Conservation (phyloP, 2,113 vertebrate genomes). For the Eupsittula cactorum region DNA sequence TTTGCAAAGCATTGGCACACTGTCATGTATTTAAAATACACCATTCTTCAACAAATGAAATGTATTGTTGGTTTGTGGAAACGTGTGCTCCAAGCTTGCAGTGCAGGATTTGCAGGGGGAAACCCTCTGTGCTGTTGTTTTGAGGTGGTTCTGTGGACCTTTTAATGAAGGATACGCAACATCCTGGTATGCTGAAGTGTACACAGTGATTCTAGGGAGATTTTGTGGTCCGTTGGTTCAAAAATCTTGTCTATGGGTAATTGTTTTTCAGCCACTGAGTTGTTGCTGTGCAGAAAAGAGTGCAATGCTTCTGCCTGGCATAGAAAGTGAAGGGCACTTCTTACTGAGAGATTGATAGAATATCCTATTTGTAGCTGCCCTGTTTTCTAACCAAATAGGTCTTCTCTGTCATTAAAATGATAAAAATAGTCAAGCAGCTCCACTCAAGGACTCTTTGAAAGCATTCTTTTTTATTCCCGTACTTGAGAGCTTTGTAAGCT, state of each 20-base stretch:
- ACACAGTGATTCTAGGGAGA: background rate
- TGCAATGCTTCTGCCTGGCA: accelerated
- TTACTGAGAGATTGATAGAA: background rate
- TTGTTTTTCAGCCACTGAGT: background rate
- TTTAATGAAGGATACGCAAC: background rate
- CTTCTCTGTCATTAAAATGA: background rate
- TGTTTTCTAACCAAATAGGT: background rate
- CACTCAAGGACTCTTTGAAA: background rate
- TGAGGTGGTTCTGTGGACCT: background rate
- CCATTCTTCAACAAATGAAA: background rate
- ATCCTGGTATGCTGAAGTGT: background rate
- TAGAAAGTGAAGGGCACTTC: background rate
- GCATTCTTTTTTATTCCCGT: background rate
- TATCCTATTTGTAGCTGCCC: background rate
- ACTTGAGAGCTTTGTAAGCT: background rate
- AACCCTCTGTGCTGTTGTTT: background rate
- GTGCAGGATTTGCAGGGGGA: background rate
- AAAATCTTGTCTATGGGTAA: background rate
- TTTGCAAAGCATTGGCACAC: background rate
- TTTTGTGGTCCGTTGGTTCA: background rate
- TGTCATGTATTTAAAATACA: background rate
- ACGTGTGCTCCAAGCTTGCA: background rate
- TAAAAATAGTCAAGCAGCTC: background rate
- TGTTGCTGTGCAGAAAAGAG: background rate
- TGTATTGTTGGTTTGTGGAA: accelerated